Evolutionary conservation across 2,888 invertebrate genomes (phyloP).

Genomic region (Salpingus planirostris): DNA sequence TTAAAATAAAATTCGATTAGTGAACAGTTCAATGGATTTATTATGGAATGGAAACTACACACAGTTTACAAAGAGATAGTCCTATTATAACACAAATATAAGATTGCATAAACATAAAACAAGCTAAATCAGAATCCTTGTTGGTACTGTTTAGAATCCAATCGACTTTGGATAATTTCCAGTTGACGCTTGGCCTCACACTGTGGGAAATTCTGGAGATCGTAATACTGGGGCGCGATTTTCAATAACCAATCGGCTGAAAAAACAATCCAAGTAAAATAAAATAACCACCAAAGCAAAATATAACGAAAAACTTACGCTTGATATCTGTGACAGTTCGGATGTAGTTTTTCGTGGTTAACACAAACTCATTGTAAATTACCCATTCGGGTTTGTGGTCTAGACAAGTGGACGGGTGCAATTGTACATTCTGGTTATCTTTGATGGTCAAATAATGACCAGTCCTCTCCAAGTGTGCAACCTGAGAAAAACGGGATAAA

Average conservation of each 20-base stretch:
- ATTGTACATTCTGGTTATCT: slow-evolving; percentile 97
- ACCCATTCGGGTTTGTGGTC: slow-evolving; percentile 99
- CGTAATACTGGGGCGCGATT: slow-evolving; percentile 97
- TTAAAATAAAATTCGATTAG: too few species aligned
- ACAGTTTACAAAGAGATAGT: too few species aligned
- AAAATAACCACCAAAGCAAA: slow-evolving; percentile 2
- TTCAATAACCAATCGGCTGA: slow-evolving; percentile 89
- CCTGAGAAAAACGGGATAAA: slow-evolving; percentile 43
- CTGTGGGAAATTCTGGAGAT: slow-evolving; percentile 93
- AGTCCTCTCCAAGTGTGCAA: slow-evolving; percentile 94
- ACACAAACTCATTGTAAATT: slow-evolving; percentile 98
- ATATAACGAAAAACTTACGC: slow-evolving; percentile 56
- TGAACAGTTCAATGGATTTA: too few species aligned
- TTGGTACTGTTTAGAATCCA: slow-evolving; percentile 82
- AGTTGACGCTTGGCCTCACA: slow-evolving; percentile 94
- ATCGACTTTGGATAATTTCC: slow-evolving; percentile 74
- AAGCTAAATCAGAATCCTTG: slow-evolving; percentile 74
- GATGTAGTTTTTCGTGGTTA: slow-evolving; percentile 99
- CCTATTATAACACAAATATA: too few species aligned
- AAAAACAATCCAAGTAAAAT: slow-evolving; percentile 9
- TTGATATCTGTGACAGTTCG: slow-evolving; percentile 98
- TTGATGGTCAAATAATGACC: slow-evolving; percentile 98
- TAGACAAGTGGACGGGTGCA: slow-evolving; percentile 97
- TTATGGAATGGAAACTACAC: too few species aligned
- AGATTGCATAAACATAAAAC: too few species aligned